Evolutionary conservation across 2,888 invertebrate genomes (phyloP).

Genomic region (Sinodicranocentrus sp.): DNA sequence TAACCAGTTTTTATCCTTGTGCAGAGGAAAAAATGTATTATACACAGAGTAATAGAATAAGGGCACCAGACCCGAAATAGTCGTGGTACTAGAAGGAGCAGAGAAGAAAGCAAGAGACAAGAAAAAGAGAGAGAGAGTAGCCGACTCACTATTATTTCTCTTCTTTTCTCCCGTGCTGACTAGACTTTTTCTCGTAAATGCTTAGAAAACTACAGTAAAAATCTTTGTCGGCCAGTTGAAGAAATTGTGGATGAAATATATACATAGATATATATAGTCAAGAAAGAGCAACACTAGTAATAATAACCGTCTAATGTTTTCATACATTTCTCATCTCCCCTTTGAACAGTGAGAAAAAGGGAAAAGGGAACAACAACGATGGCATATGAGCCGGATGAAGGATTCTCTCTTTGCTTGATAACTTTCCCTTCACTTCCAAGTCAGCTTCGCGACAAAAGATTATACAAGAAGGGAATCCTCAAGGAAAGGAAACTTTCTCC

Average conservation of each 20-base stretch:
- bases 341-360: constrained; percentile 11
- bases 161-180: constrained; percentile 14
- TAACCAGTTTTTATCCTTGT: constrained; percentile 38
- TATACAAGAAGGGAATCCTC: constrained; percentile 13
- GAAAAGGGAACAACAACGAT: background rate
- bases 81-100: background rate
- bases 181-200: constrained; percentile 36
- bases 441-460: constrained; percentile 9
- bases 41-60: constrained; percentile 37
- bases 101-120: constrained; percentile 4
- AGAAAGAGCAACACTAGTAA: constrained; percentile 30
- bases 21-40: constrained; percentile 13
- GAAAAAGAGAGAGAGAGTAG: constrained; percentile 14
- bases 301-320: constrained; percentile 43
- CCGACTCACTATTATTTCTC: background rate
- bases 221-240: constrained; percentile 48
- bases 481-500: background rate
- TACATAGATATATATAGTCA: no score
- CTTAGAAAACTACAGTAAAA: constrained; percentile 23
- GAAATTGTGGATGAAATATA: no score
- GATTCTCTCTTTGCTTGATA: constrained; percentile 33
- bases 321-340: constrained; percentile 9
- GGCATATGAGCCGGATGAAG: constrained; percentile 47
- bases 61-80: constrained; percentile 33
- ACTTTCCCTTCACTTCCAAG: background rate